Evolutionary conservation across 1,140 invertebrate genomes (phyloP).

Genomic region (Eueides isabella): DNA sequence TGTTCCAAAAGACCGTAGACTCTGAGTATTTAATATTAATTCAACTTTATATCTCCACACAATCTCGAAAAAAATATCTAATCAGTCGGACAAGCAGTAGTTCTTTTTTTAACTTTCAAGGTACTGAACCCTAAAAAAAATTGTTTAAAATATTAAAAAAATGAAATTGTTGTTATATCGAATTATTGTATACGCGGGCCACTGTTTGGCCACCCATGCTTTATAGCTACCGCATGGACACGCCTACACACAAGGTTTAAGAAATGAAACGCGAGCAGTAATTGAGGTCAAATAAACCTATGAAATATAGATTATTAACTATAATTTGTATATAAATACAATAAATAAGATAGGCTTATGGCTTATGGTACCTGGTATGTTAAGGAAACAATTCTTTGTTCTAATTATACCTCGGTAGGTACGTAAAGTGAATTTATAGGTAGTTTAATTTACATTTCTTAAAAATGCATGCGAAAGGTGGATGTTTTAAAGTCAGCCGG

Average conservation of each 20-base stretch:
- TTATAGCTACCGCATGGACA: conserved; percentile 32
- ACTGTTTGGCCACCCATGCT: conserved; percentile 15
- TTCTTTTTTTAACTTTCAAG: no score
- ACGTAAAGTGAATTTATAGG: background rate
- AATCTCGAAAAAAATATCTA: no score
- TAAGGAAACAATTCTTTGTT: background rate
- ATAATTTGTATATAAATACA: background rate
- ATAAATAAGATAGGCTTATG: background rate
- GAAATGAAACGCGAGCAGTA: conserved; percentile 61
- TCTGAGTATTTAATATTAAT: no score
- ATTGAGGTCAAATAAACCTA: conserved; percentile 49
- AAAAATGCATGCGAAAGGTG: conserved; percentile 25
- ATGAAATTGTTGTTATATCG: no score
- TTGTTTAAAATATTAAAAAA: no score
- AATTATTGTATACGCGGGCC: conserved; percentile 4
- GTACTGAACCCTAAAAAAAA: no score
- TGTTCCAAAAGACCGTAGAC: no score
- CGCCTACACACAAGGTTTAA: conserved; percentile 63
- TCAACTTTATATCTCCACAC: no score
- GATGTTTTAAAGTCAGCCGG: conserved; percentile 46
- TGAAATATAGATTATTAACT: conserved; percentile 29
- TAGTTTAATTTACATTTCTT: no score
- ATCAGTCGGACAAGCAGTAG: no score
- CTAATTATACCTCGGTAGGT: background rate
- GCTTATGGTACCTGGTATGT: background rate